phyloP scores from a whole-genome alignment of 2,797 vertebrate genomes.

The Bradypus variegatus region DNA sequence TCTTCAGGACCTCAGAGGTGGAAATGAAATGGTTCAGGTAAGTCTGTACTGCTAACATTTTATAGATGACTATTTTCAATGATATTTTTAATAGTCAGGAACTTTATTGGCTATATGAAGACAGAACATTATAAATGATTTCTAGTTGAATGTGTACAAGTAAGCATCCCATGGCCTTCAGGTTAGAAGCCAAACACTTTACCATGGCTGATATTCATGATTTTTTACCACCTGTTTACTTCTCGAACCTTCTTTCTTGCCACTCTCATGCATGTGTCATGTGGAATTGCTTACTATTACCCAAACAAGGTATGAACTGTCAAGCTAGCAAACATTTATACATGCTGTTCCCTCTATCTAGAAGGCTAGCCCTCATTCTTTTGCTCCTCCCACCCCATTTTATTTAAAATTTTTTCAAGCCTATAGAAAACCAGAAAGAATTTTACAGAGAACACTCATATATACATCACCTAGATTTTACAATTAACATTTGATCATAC shows the following conservation, averaged over 20 bases:
- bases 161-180: neutral
- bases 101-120: slow-evolving; percentile 25
- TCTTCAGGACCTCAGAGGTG: slow-evolving; percentile 71
- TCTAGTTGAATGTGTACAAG: neutral
- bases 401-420: neutral
- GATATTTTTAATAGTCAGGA: neutral
- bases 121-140: slow-evolving; percentile 24
- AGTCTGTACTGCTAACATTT: slow-evolving; percentile 13
- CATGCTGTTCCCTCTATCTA: neutral
- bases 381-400: neutral
- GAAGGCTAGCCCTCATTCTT: neutral
- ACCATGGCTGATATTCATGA: neutral
- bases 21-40: slow-evolving; percentile 74
- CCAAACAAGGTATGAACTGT: neutral
- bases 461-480: slow-evolving; percentile 22
- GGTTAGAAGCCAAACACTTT: slow-evolving; percentile 14
- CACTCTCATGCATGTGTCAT: neutral
- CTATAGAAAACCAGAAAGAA: neutral
- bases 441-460: neutral
- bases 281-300: slow-evolving; percentile 4
- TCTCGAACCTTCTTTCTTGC: slow-evolving; percentile 4
- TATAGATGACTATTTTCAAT: slow-evolving; percentile 33
- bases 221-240: neutral
- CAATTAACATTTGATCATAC: slow-evolving; percentile 14
- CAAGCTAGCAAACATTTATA: neutral